phyloP scores from a whole-genome alignment of 1,140 invertebrate genomes.

The Neodiprion pinetum region DNA sequence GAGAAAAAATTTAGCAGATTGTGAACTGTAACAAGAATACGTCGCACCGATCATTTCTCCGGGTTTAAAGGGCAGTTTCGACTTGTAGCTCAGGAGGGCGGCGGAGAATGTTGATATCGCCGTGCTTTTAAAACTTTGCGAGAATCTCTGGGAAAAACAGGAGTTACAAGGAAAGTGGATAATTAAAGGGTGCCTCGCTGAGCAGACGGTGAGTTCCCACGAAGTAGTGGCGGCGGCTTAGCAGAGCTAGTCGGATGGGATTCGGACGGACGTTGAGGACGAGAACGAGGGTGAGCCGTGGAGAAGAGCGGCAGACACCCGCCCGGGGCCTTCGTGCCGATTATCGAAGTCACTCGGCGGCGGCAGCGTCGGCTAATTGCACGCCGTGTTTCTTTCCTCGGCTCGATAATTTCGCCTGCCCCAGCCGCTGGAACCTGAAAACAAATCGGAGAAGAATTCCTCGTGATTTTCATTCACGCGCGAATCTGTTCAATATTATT shows the following conservation, averaged over 20 bases:
- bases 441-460: too few relatives aligned
- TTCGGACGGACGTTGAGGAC: constrained; percentile 8
- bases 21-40: too few relatives aligned
- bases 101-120: too few relatives aligned
- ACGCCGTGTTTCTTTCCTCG: constrained; percentile 38
- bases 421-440: too few relatives aligned
- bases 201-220: constrained; percentile 37
- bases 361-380: constrained; percentile 31
- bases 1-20: too few relatives aligned
- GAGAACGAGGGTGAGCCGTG: constrained; percentile 32
- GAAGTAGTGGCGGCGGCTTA: constrained; percentile 36
- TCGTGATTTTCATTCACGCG: too few relatives aligned
- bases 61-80: too few relatives aligned
- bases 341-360: constrained; percentile 38
- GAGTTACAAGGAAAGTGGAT: constrained; percentile 27
- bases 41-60: too few relatives aligned
- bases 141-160: neutral
- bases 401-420: too few relatives aligned
- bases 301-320: neutral
- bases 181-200: constrained; percentile 31
- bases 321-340: constrained; percentile 29
- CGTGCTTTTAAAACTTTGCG: neutral
- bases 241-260: constrained; percentile 24
- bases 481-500: too few relatives aligned
- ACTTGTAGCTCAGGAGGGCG: too few relatives aligned